Percentiles rank a stretch among this genome's conserved stretches.
phyloP scores from a whole-genome alignment of 1,140 invertebrate species.

The Drosophila pectinifera region DNA sequence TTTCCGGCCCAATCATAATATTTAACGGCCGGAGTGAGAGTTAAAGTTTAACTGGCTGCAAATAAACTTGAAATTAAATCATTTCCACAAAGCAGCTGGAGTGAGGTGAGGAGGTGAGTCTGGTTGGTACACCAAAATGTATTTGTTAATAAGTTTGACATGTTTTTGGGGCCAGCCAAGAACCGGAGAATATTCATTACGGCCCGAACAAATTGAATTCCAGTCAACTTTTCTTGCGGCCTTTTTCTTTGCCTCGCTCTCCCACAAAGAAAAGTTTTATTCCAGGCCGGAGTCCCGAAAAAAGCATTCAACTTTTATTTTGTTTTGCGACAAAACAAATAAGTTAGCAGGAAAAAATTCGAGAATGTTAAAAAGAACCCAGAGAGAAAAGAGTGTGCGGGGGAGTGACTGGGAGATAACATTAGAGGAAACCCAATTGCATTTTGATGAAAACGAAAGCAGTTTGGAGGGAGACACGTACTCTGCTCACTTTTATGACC shows the following conservation, averaged over 20 bases:
- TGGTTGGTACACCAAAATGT: constrained; percentile 21
- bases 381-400: constrained; percentile 19
- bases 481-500: constrained; percentile 29
- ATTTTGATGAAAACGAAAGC: constrained; percentile 38
- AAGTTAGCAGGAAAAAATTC: constrained; percentile 41
- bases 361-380: constrained; percentile 12
- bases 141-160: constrained; percentile 71
- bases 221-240: constrained; percentile 60
- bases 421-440: constrained; percentile 57
- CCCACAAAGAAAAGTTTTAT: constrained; percentile 62
- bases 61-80: constrained; percentile 68
- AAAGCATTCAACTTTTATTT: constrained; percentile 64
- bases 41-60: constrained; percentile 61
- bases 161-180: constrained; percentile 37
- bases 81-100: constrained; percentile 30
- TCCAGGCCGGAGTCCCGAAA: constrained; percentile 38
- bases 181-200: constrained; percentile 61
- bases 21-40: constrained; percentile 53
- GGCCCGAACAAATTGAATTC: constrained; percentile 71
- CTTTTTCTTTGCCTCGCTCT: constrained; percentile 33
- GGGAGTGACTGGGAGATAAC: constrained; percentile 13
- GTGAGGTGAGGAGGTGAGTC: constrained; percentile 38
- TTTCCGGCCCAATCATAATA: constrained; percentile 22
- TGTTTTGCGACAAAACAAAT: constrained; percentile 62
- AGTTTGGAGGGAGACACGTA: constrained; percentile 5